Conservation (phyloP, 37 sponge, comb jelly and placozoan species). For the Beroe ovata region DNA sequence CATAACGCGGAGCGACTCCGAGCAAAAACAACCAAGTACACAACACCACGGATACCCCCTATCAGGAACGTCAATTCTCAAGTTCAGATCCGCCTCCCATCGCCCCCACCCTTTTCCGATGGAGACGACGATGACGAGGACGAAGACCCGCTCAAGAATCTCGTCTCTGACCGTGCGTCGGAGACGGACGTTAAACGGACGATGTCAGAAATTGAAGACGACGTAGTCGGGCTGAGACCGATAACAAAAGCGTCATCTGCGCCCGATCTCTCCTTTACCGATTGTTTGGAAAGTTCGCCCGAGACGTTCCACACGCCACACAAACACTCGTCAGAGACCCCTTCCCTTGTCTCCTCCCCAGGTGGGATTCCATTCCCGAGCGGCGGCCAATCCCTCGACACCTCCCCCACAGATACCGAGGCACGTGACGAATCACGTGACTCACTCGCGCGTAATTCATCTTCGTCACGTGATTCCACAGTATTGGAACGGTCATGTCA, state of each 20-base stretch:
- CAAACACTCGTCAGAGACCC: neutral
- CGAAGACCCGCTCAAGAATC: neutral
- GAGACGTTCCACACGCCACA: neutral
- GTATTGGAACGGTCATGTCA: no score
- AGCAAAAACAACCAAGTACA: neutral
- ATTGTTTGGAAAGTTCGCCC: neutral
- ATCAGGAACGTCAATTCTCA: conserved; percentile 9
- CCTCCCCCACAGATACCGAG: no score
- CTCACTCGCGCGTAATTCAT: neutral
- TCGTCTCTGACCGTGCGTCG: neutral
- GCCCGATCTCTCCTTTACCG: neutral
- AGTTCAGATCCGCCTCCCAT: neutral
- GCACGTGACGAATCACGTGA: neutral
- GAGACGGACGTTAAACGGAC: neutral
- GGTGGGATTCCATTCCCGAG: neutral
- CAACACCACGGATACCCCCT: conserved; percentile 31
- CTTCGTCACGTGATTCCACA: neutral
- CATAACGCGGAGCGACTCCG: conserved; percentile 13
- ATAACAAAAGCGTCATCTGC: neutral
- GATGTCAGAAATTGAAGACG: neutral
- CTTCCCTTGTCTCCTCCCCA: neutral
- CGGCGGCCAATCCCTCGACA: neutral
- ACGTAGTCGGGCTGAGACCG: neutral
- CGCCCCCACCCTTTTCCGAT: neutral
- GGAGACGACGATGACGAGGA: neutral